These are phyloP conservation scores for Danaus melanippus DNA, from an alignment of 1,140 invertebrate genomes.

Conservation along the genomic window DNA sequence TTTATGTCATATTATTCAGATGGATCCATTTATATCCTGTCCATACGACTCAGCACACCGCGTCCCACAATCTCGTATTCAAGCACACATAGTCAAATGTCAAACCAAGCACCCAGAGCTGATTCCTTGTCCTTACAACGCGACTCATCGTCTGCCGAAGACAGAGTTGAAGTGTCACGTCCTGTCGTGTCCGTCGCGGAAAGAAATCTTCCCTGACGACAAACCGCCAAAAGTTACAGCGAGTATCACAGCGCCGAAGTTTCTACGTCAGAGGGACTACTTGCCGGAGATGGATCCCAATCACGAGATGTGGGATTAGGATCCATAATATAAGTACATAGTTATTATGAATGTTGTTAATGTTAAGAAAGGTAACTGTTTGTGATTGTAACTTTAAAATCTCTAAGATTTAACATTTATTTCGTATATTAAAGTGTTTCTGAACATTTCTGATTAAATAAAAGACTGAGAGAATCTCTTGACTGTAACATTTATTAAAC, in stretches of 20 bases:
- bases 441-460: too few species aligned
- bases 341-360: too few species aligned
- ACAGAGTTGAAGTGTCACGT: slow-evolving; percentile 31
- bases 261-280: slow-evolving; percentile 28
- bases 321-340: too few species aligned
- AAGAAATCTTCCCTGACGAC: slow-evolving; percentile 23
- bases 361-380: too few species aligned
- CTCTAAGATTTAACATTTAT: too few species aligned
- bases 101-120: slow-evolving; percentile 42
- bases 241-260: slow-evolving; percentile 19
- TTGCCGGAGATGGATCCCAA: slow-evolving; percentile 35
- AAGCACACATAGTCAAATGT: slow-evolving; percentile 61
- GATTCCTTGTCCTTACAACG: slow-evolving; percentile 58
- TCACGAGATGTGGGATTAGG: slow-evolving; percentile 36
- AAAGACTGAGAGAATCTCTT: too few species aligned
- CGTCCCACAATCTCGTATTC: slow-evolving; percentile 44
- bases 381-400: too few species aligned
- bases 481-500: too few species aligned
- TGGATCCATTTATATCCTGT: slow-evolving; percentile 53
- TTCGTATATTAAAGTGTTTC: too few species aligned
- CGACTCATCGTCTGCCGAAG: slow-evolving; percentile 52
- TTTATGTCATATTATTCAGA: slow-evolving; percentile 7
- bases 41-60: slow-evolving; percentile 62
- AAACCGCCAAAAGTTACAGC: slow-evolving; percentile 13
- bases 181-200: slow-evolving; percentile 27